phyloP scores from a whole-genome alignment of 1,140 invertebrate genomes.

The Eriocheir sinensis region DNA sequence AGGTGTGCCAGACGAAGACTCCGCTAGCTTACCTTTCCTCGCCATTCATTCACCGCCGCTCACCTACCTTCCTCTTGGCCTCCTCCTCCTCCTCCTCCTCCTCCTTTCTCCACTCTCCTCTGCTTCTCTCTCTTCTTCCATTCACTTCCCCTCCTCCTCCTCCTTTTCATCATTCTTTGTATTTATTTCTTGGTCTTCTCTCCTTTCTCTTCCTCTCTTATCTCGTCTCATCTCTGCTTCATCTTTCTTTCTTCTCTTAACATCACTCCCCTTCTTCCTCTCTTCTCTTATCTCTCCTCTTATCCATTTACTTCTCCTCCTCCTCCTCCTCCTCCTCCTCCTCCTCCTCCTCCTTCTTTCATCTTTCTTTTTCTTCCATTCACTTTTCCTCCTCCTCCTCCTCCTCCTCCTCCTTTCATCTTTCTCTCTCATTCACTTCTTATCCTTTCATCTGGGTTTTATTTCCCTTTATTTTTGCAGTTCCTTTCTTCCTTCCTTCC shows the following conservation, averaged over 20 bases:
- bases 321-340: background rate
- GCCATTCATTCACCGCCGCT: background rate
- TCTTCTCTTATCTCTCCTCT: background rate
- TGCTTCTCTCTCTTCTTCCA: background rate
- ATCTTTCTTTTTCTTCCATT: background rate
- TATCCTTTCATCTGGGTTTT: background rate
- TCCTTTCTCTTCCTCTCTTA: background rate
- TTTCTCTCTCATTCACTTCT: slow-evolving; percentile 7
- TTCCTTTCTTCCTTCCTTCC: background rate
- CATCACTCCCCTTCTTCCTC: background rate
- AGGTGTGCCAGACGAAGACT: background rate
- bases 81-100: background rate
- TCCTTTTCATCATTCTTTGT: background rate
- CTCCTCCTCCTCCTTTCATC: background rate
- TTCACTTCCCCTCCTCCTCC: background rate
- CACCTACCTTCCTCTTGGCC: background rate
- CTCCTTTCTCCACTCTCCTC: background rate
- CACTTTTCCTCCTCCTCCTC: background rate
- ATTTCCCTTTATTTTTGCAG: background rate
- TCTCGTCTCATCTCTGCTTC: background rate
- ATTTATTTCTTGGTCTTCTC: background rate
- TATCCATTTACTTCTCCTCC: background rate
- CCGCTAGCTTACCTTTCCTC: background rate
- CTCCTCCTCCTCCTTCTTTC: background rate
- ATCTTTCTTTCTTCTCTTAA: background rate